Evolutionary conservation across 2,888 invertebrate species (phyloP), one percentile per base, ranked within the genome.

Genomic region (Leptopilina syphax): DNA sequence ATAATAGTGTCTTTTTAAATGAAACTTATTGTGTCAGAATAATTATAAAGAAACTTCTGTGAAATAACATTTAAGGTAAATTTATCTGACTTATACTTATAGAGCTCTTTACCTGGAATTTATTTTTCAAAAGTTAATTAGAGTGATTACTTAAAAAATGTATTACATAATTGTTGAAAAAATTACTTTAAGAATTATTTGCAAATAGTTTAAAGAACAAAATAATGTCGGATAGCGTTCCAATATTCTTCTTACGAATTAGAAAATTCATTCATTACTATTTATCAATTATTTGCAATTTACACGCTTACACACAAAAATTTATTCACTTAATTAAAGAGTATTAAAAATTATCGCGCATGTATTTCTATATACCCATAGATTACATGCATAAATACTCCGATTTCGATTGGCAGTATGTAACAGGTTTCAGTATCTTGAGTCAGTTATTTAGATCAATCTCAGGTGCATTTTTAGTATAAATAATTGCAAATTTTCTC

Each of bases 341-440:
- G 84, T 87, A 86, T 85, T 85, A 86, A 85, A 88, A 88, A 87
- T 86, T 84, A 86, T 84, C 83, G 82, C 81, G 84, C 50, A 81
- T 80, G 47, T 80, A 79, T 81, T 79, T 81, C 66, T 79, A 79
- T 77, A 78, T 73, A 18, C 18, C 79, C 76, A 63, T 78, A 82
- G 50, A 81, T 68, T 68, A 78, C 65, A 34, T 76, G 57, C 76
- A 77, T 77, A 80, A 87, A 88, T 85, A 86, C 86, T 82, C 83
- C 85, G 84, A 87, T 79, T 88, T 87, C 81, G 87, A 89, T 89
- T 91, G 90, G 91, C 91, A 91, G 91, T 91, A 91, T 90, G 85
- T 89, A 87, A 89, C 85, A 87, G 77, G 85, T 86, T 82, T 83
- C 67, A 80, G 79, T 82, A 81, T 83, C 80, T 82, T 81, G 82